Evolutionary conservation across 2,797 vertebrate genomes (phyloP).

Genomic region (Anguilla anguilla): DNA sequence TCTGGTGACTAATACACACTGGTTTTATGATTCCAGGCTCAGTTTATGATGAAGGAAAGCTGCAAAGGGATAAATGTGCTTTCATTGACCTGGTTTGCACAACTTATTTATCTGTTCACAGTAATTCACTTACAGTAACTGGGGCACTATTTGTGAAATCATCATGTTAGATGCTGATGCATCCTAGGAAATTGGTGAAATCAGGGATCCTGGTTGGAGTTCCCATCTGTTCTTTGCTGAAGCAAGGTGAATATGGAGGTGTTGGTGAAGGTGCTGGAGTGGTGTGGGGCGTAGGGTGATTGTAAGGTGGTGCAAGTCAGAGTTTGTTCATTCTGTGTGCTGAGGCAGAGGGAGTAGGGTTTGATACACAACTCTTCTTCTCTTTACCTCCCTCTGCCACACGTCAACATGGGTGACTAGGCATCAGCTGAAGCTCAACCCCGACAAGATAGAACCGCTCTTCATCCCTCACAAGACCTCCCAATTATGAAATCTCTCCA

Average conservation of each 20-base stretch:
- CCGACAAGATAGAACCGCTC: too few species aligned
- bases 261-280: too few species aligned
- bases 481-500: too few species aligned
- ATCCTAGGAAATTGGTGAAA: background rate
- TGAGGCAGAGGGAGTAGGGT: background rate
- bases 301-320: background rate
- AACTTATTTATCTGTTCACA: background rate
- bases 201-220: background rate
- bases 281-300: too few species aligned
- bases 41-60: background rate
- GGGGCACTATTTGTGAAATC: background rate
- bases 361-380: too few species aligned
- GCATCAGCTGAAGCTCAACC: too few species aligned
- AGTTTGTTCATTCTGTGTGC: background rate
- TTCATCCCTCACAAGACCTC: too few species aligned
- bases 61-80: background rate
- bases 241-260: background rate
- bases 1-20: background rate
- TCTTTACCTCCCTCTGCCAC: too few species aligned
- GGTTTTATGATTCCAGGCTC: background rate
- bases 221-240: background rate
- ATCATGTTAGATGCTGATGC: background rate
- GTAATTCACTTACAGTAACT: background rate
- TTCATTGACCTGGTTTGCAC: conserved; percentile 8
- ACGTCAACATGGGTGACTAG: too few species aligned